Evolutionary conservation across 1,140 invertebrate genomes (phyloP), one percentile per base, ranked within the genome.

Genomic region (Neodiprion lecontei): DNA sequence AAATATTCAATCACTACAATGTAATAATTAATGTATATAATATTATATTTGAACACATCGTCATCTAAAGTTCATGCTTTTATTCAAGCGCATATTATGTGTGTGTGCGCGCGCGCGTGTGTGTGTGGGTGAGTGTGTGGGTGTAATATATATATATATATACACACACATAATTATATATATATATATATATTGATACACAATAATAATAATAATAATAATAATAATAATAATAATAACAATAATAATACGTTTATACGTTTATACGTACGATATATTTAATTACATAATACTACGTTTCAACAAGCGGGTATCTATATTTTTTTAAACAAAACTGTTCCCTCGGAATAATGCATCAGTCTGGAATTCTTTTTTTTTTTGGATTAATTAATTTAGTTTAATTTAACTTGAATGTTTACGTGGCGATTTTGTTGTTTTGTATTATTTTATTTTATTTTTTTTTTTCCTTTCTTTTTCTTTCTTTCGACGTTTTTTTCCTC

Each of bases 301-400:
- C 5, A 61, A 61, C 53, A 61, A 61, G 53, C 53, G 8, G 53
- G 53, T 12, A 40, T 40, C 28, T 40, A 40, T 40, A 40, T 40
- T 61, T 61, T 14, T 61, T 70, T 48, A 71, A 71, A 71, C 48
- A 69, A 75, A 74, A 79, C 66, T 80, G 77, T 81, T 81, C 80
- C 79, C 79, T 76, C 73, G 69, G 77, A 70, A 76, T 73, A 49
- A 77, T 70, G 70, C 75, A 78, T 80, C 79, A 81, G 77, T 82
- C 77, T 81, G 73, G 78, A 75, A 73, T 75, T 78, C 72, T 74
- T 21, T 61, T 61, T 12, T 40, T 0, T 40, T 40, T 5, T 40
- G 28, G 0, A 40, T 3, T 5, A 40, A 40, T 40, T 40, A 40
- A 40, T 40, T 40, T 40, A 40, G 5, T 40, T 40, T 40, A 40